A percentile compares a stretch with the other conserved stretches of the same genome.
phyloP scores from a whole-genome alignment of 2,888 invertebrate genomes.

The Panorpa germanica region DNA sequence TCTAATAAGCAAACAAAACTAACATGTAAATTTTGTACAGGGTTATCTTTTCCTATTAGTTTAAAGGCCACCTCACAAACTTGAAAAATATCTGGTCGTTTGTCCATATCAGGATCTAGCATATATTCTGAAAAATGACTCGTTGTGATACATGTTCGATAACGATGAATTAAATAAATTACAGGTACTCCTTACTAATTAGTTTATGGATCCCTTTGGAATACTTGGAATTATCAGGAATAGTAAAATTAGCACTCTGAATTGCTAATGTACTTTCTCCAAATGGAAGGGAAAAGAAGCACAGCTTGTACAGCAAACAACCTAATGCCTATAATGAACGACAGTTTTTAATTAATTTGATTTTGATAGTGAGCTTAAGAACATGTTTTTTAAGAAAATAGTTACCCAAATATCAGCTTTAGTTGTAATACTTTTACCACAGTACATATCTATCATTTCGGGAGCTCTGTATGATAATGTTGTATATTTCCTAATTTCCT shows the following conservation, averaged over 20 bases:
- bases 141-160: conserved; percentile 8
- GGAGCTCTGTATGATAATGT: conserved; percentile 79
- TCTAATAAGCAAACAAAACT: conserved; percentile 16
- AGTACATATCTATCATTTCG: conserved; percentile 86
- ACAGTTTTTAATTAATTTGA: conserved; percentile 4
- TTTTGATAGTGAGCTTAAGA: conserved; percentile 1
- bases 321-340: conserved; percentile 50
- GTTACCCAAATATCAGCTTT: conserved; percentile 77
- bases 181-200: conserved; percentile 35
- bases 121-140: conserved; percentile 40
- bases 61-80: conserved; percentile 55
- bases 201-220: conserved; percentile 49
- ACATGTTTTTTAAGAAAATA: conserved; percentile 6
- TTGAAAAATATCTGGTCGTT: conserved; percentile 76
- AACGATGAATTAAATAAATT: not conserved
- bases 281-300: conserved; percentile 77
- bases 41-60: conserved; percentile 49
- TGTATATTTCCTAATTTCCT: conserved; percentile 75
- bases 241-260: conserved; percentile 69
- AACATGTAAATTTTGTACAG: conserved; percentile 64
- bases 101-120: conserved; percentile 65
- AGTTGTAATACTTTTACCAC: conserved; percentile 62
- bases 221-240: conserved; percentile 64
- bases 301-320: conserved; percentile 73
- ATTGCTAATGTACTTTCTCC: conserved; percentile 87